Evolutionary conservation across 2,113 vertebrate genomes (phyloP).

Genomic region (Cichladusa arquata): DNA sequence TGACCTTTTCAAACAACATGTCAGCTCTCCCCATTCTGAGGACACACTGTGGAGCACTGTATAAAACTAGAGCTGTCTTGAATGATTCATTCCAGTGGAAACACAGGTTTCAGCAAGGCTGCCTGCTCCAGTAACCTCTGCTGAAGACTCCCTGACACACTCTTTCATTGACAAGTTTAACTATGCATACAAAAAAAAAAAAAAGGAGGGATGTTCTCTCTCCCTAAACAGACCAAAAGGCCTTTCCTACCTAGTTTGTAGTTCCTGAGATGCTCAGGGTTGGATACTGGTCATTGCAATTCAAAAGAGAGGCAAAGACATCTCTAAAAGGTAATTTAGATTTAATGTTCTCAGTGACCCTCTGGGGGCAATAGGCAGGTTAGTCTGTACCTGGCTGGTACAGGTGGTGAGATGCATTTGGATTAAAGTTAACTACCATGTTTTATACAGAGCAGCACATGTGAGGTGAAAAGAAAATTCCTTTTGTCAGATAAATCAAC

Average conservation of each 20-base stretch:
- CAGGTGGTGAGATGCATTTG: neutral
- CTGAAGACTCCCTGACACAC: neutral
- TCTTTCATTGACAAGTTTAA: neutral
- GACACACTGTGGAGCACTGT: neutral
- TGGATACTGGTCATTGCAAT: neutral
- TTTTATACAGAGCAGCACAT: neutral
- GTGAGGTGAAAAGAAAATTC: neutral
- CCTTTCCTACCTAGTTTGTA: neutral
- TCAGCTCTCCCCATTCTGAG: constrained; percentile 42
- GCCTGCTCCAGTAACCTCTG: constrained; percentile 46
- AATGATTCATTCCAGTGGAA: constrained; percentile 46
- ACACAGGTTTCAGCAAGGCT: neutral
- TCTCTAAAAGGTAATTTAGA: neutral
- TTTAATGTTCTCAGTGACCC: neutral
- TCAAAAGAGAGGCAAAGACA: neutral
- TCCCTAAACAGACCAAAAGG: neutral
- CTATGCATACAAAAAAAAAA: neutral
- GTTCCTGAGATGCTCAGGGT: neutral
- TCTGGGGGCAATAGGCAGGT: neutral
- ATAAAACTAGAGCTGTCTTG: constrained; percentile 39
- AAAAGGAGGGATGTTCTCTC: neutral
- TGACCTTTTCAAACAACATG: constrained; percentile 67
- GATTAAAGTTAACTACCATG: neutral
- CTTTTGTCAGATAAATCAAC: neutral
- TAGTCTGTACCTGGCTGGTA: neutral